Conservation (phyloP, 1,140 invertebrate genomes). For the Cecropterus lyciades region DNA sequence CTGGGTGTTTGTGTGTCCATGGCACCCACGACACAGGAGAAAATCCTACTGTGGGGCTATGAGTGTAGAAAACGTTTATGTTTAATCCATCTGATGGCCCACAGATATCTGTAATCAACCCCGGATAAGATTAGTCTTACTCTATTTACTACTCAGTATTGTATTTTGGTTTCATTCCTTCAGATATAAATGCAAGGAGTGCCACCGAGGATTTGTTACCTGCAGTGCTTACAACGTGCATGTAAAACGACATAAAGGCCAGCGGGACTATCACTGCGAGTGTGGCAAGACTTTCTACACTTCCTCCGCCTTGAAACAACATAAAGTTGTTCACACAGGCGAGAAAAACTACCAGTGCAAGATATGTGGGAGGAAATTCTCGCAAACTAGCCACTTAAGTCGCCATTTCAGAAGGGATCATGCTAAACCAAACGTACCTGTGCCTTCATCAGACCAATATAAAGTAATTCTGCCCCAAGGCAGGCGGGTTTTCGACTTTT, state of each 20-base stretch:
- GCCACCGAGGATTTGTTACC: conserved; percentile 73
- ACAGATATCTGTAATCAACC: too few relatives aligned
- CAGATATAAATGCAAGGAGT: conserved; percentile 74
- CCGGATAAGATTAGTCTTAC: too few relatives aligned
- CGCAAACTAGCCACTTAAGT: conserved; percentile 71
- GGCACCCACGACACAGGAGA: too few relatives aligned
- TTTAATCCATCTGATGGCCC: too few relatives aligned
- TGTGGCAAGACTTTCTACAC: conserved; percentile 79
- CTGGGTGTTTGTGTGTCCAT: too few relatives aligned
- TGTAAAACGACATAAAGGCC: conserved; percentile 71
- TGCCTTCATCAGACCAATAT: conserved; percentile 62
- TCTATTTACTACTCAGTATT: too few relatives aligned
- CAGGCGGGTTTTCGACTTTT: conserved; percentile 44
- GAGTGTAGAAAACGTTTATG: too few relatives aligned
- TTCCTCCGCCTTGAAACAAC: conserved; percentile 72
- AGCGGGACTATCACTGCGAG: conserved; percentile 71
- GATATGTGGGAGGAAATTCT: conserved; percentile 74
- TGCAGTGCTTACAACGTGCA: conserved; percentile 74
- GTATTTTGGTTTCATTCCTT: too few relatives aligned
- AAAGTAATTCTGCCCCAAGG: conserved; percentile 57
- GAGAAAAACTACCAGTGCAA: conserved; percentile 77
- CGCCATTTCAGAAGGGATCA: conserved; percentile 74
- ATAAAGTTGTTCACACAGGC: conserved; percentile 70
- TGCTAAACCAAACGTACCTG: conserved; percentile 61
- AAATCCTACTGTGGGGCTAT: too few relatives aligned